Conservation (phyloP, 2,888 invertebrate genomes). For the Dolichomitus sp. region DNA sequence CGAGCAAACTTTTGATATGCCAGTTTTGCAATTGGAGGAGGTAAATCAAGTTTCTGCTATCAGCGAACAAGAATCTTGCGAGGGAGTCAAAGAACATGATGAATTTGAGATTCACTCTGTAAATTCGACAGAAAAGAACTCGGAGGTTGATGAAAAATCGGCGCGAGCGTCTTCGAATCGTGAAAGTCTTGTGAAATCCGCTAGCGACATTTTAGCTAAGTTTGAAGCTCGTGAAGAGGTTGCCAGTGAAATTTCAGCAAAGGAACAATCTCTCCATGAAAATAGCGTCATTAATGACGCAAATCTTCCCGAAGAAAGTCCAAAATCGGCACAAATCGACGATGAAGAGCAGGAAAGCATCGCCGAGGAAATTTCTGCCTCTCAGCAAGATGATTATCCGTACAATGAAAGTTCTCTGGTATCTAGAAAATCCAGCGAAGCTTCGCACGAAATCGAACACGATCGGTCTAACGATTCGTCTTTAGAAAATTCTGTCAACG, state of each 20-base stretch:
- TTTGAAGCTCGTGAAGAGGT: neutral
- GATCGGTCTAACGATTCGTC: slow-evolving; percentile 45
- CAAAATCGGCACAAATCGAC: slow-evolving; percentile 9
- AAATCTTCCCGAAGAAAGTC: slow-evolving; percentile 14
- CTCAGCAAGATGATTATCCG: slow-evolving; percentile 26
- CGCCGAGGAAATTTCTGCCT: slow-evolving; percentile 53
- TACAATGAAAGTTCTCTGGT: slow-evolving; percentile 39
- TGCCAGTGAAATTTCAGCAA: neutral
- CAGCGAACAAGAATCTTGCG: slow-evolving; percentile 1
- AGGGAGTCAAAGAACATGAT: neutral
- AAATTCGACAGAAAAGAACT: neutral
- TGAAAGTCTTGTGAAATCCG: neutral
- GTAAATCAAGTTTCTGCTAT: neutral
- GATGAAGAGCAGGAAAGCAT: slow-evolving; percentile 55
- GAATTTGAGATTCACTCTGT: neutral
- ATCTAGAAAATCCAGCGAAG: slow-evolving; percentile 34
- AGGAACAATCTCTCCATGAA: neutral
- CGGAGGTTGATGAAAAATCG: neutral
- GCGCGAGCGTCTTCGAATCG: neutral
- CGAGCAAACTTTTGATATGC: slow-evolving; percentile 21
- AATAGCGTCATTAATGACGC: neutral
- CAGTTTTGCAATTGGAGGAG: slow-evolving; percentile 4
- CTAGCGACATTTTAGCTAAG: neutral
- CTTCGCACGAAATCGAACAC: slow-evolving; percentile 21
- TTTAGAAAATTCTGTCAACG: slow-evolving; percentile 47